Evolutionary conservation across 2,888 invertebrate genomes (phyloP), one percentile per base, ranked within the genome.

Genomic region (Drosophila melanosoma): DNA sequence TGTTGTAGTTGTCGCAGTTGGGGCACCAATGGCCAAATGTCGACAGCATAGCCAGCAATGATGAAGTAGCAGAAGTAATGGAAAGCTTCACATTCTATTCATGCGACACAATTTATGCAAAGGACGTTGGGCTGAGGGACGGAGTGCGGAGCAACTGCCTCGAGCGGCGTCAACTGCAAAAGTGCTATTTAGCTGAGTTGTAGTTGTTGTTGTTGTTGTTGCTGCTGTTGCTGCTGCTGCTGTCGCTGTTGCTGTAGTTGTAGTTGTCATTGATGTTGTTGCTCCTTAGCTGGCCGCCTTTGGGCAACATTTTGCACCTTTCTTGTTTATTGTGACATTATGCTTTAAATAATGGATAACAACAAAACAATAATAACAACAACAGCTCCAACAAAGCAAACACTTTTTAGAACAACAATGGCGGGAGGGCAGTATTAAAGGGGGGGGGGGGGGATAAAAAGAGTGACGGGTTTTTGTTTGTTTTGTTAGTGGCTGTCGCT

Each of bases 241-340:
- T 15, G n/a, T 3, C 35, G 29, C 17, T 48, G 36, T n/a, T 49
- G 49, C 64, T 81, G 75, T 75, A 76, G 48, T 7, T 56, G 23
- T 65, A 20, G 66, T 54, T 58, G 62, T 40, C 38, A 33, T 20
- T 23, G 45, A 45, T 23, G 36, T 36, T 54, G 54, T 58, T 76
- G 67, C 49, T 65, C n/a, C 45, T 61, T 32, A 64, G 49, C 51
- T 38, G 62, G 70, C 54, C 68, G 79, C 76, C 83, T 79, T 64
- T 65, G 75, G 76, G 83, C 79, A 69, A 74, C 82, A 85, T 87
- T 87, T 87, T 89, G 89, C 87, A 89, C 89, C 89, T 87, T 84
- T 87, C 79, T 82, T 79, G 79, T 87, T 87, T 83, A 87, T 89
- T 89, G 87, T 89, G 89, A 85, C 87, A 83, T 87, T 87, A 82